A percentile compares a stretch with the other conserved stretches of the same genome.
Conservation (phyloP, 2,113 vertebrate genomes). For the Eleginops maclovinus region DNA sequence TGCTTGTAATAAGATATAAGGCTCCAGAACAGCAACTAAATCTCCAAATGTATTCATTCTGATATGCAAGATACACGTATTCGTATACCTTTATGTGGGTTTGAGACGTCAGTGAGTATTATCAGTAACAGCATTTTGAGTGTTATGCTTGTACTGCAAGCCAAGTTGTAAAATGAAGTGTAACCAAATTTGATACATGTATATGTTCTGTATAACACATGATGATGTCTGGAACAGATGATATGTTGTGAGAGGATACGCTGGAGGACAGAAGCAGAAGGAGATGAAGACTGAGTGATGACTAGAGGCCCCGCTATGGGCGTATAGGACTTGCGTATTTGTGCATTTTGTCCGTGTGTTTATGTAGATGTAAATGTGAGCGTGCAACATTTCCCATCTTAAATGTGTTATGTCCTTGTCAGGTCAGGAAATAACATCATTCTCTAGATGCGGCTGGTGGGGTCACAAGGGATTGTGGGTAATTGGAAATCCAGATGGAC, state of each 20-base stretch:
- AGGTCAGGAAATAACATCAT: constrained; percentile 79
- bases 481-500: constrained; percentile 83
- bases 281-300: constrained; percentile 21
- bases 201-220: background rate
- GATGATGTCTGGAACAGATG: background rate
- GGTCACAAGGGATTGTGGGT: constrained; percentile 77
- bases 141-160: background rate
- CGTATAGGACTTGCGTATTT: constrained; percentile 10
- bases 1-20: no score
- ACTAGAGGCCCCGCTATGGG: background rate
- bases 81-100: no score
- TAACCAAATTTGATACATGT: background rate
- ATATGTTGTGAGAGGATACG: background rate
- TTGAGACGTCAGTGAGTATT: no score
- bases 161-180: background rate
- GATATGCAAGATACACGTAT: background rate
- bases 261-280: background rate
- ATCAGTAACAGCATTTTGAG: background rate
- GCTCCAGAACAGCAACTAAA: no score
- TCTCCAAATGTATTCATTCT: background rate
- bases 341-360: constrained; percentile 4
- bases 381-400: constrained; percentile 31
- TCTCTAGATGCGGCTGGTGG: constrained; percentile 50
- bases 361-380: constrained; percentile 30
- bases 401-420: constrained; percentile 64